phyloP scores from a whole-genome alignment of 1,140 invertebrate genomes.

The Patella vulgata region DNA sequence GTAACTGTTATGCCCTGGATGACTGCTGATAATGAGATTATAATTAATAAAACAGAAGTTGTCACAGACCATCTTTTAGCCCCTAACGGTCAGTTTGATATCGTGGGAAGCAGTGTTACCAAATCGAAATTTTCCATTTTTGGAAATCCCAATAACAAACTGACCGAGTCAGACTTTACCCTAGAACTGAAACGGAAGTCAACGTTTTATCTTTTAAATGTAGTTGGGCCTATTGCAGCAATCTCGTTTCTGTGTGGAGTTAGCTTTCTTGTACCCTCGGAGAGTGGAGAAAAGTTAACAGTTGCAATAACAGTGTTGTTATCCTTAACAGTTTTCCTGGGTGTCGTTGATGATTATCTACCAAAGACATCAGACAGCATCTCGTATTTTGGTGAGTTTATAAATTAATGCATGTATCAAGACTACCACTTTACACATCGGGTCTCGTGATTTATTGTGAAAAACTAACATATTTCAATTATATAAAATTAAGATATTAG shows the following conservation, averaged over 20 bases:
- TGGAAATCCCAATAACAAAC: constrained; percentile 30
- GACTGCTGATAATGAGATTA: constrained; percentile 52
- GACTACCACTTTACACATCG: too few relatives aligned
- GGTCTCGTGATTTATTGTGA: too few relatives aligned
- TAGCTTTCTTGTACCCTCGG: constrained; percentile 72
- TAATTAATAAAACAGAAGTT: constrained; percentile 23
- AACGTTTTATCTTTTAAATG: constrained; percentile 70
- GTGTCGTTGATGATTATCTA: constrained; percentile 72
- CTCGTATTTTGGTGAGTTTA: constrained; percentile 69
- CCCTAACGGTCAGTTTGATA: constrained; percentile 52
- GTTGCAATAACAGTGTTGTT: constrained; percentile 71
- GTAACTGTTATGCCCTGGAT: constrained; percentile 67
- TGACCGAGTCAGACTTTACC: constrained; percentile 43
- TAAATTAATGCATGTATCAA: too few relatives aligned
- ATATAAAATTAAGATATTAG: too few relatives aligned
- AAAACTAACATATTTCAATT: too few relatives aligned
- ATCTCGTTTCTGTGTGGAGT: constrained; percentile 71
- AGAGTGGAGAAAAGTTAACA: constrained; percentile 72
- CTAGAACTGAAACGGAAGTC: constrained; percentile 52
- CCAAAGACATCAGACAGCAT: constrained; percentile 72
- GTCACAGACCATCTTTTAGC: constrained; percentile 31
- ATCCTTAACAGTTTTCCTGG: constrained; percentile 72
- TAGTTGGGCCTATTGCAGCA: constrained; percentile 72
- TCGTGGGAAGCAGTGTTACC: constrained; percentile 27
- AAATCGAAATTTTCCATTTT: constrained; percentile 33